phyloP scores from a whole-genome alignment of 1,140 invertebrate genomes.

The Leptopilina clavipes region DNA sequence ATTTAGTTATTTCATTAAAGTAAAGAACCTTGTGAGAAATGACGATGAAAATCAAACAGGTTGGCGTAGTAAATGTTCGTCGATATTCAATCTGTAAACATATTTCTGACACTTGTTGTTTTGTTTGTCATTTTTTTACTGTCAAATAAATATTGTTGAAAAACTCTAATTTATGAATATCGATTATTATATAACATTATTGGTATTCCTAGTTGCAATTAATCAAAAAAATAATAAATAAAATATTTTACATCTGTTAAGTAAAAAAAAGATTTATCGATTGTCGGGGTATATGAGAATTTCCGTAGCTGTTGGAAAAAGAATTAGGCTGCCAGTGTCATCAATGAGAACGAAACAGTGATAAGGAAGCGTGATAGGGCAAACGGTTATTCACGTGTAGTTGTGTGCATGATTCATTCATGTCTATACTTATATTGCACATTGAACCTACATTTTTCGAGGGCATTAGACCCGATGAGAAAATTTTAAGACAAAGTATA shows the following conservation, averaged over 20 bases:
- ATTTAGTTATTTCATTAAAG: not conserved
- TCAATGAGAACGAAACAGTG: slow-evolving; percentile 1
- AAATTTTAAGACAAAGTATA: slow-evolving; percentile 10
- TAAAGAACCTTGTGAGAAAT: slow-evolving; percentile 40
- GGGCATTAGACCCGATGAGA: slow-evolving; percentile 32
- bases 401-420: not conserved
- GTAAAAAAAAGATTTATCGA: not conserved
- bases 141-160: too few relatives aligned
- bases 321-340: not conserved
- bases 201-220: too few relatives aligned
- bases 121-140: not conserved
- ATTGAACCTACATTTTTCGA: not conserved
- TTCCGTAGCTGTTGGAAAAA: not conserved
- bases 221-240: too few relatives aligned
- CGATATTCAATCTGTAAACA: slow-evolving; percentile 42
- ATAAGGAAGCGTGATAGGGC: slow-evolving; percentile 20
- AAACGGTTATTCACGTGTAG: slow-evolving; percentile 13
- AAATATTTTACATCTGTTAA: not conserved
- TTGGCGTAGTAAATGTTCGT: slow-evolving; percentile 47
- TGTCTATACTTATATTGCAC: not conserved
- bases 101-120: slow-evolving; percentile 27
- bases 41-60: slow-evolving; percentile 51
- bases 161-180: too few relatives aligned
- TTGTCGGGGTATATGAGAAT: not conserved
- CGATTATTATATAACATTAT: too few relatives aligned